A percentile compares a stretch with the other conserved stretches of the same genome.
phyloP scores from a whole-genome alignment of 1,140 invertebrate species.

The Ganaspis sp. region DNA sequence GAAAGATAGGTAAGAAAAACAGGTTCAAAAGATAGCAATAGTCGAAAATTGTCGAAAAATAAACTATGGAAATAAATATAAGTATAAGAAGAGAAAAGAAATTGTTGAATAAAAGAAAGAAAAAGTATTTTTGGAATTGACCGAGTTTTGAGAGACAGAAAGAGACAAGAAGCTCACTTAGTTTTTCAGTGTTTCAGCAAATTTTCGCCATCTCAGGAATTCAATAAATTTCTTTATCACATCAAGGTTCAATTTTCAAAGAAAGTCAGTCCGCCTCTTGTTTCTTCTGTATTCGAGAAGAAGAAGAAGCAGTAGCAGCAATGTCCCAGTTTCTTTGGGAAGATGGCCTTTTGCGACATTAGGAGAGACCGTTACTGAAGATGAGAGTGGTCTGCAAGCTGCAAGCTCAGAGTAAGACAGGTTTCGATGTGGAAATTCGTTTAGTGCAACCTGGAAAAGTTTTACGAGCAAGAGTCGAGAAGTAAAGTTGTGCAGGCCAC shows the following conservation, averaged over 20 bases:
- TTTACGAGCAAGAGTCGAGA: slow-evolving; percentile 24
- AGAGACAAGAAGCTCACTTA: too few species aligned
- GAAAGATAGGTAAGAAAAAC: too few species aligned
- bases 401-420: slow-evolving; percentile 5
- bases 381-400: slow-evolving; percentile 21
- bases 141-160: too few species aligned
- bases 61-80: too few species aligned
- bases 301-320: background rate
- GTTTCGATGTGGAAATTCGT: slow-evolving; percentile 28
- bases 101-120: too few species aligned
- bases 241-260: slow-evolving; percentile 10
- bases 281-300: background rate
- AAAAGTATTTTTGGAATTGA: too few species aligned
- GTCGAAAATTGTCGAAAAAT: too few species aligned
- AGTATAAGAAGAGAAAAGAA: too few species aligned
- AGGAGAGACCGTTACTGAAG: slow-evolving; percentile 24
- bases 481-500: slow-evolving; percentile 29
- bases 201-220: slow-evolving; percentile 9
- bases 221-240: slow-evolving; percentile 11
- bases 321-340: slow-evolving; percentile 21
- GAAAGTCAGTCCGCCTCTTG: background rate
- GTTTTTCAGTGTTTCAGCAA: background rate
- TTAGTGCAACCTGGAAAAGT: slow-evolving; percentile 23
- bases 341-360: slow-evolving; percentile 19
- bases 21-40: too few species aligned